Conservation (phyloP, 2,797 vertebrate species). For the Protosalanx chinensis region DNA sequence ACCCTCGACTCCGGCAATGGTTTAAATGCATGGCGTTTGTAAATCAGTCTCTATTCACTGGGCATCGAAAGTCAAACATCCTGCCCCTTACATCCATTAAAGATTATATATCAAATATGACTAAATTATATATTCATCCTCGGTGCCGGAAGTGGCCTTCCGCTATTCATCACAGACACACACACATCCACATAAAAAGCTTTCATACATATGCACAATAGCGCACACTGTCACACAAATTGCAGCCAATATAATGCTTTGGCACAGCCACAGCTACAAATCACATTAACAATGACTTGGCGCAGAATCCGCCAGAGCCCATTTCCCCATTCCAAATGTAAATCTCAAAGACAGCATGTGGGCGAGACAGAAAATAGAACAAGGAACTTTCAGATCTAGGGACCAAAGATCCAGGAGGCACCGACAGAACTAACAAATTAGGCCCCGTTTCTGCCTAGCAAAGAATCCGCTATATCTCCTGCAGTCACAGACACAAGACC, state of each 20-base stretch:
- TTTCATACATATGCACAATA: not conserved
- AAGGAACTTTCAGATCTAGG: not conserved
- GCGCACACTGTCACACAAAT: not conserved
- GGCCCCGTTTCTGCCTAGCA: not conserved
- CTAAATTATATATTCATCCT: not conserved
- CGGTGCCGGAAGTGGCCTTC: not conserved
- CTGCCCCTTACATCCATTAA: not conserved
- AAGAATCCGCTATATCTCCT: not conserved
- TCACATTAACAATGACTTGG: not conserved
- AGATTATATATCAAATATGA: too few species aligned
- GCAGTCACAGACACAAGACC: slow-evolving; percentile 2
- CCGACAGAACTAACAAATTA: not conserved
- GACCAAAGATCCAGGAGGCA: not conserved
- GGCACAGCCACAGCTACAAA: not conserved
- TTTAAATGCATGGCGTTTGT: not conserved
- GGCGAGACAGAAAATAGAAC: not conserved
- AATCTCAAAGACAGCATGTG: not conserved
- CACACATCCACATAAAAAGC: slow-evolving; percentile 7
- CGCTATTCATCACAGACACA: slow-evolving; percentile 1
- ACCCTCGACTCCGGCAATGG: not conserved
- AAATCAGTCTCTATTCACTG: too few species aligned
- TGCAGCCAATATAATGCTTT: not conserved
- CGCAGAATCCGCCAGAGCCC: not conserved
- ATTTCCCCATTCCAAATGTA: slow-evolving; percentile 3
- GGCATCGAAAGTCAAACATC: not conserved